phyloP scores from a whole-genome alignment of 2,888 invertebrate genomes.

The Leptinotarsa juncta region DNA sequence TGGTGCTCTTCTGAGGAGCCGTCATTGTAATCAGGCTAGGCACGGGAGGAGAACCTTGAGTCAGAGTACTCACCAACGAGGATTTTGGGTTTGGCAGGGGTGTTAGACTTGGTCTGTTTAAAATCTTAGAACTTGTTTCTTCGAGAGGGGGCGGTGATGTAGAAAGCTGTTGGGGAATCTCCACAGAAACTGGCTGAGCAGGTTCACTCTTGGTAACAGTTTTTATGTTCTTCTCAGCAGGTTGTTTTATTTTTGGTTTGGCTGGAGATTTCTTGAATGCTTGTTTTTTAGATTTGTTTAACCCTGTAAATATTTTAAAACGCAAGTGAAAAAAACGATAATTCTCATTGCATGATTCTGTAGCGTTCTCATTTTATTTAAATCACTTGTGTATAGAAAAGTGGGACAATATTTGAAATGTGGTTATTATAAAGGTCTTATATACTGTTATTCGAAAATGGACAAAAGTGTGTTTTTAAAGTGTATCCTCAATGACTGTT shows the following conservation, averaged over 20 bases:
- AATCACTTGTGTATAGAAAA: too few species aligned
- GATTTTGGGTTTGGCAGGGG: slow-evolving; percentile 12
- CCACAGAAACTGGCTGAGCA: not conserved
- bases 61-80: not conserved
- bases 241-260: slow-evolving; percentile 63
- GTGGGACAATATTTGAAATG: too few species aligned
- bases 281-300: slow-evolving; percentile 69
- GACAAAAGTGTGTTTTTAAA: too few species aligned
- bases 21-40: slow-evolving; percentile 44
- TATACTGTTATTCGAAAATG: too few species aligned
- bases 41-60: slow-evolving; percentile 22
- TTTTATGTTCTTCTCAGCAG: slow-evolving; percentile 38
- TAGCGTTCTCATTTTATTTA: too few species aligned
- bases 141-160: slow-evolving; percentile 31
- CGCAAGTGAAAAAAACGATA: too few species aligned
- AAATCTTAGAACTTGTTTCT: slow-evolving; percentile 28
- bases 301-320: slow-evolving; percentile 50
- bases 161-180: slow-evolving; percentile 17
- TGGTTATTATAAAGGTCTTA: too few species aligned
- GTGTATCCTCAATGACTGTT: too few species aligned
- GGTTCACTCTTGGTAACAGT: slow-evolving; percentile 43
- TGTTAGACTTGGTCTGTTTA: slow-evolving; percentile 23
- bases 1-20: slow-evolving; percentile 48
- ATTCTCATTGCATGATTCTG: too few species aligned
- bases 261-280: slow-evolving; percentile 57